Evolutionary conservation across 2,888 invertebrate species (phyloP), one percentile per base, ranked within the genome.

Genomic region (Sclerodermus sp.): DNA sequence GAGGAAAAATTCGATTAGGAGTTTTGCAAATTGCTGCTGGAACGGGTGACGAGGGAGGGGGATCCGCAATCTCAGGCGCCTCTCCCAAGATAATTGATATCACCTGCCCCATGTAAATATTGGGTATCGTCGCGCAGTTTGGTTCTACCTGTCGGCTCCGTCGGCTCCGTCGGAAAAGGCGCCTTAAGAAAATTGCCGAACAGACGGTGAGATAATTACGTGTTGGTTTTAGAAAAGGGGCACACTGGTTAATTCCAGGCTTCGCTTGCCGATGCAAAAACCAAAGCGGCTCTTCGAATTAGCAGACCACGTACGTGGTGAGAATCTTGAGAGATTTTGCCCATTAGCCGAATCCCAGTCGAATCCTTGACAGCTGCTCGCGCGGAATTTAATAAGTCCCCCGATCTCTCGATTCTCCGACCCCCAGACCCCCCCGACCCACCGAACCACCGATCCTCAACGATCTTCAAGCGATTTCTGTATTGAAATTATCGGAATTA

Each of bases 141-240:
- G 52, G 53, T 47, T 42, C 53, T 53, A 55, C 64, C 62, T 58
- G 67, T 60, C 65, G 60, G 30, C 30, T 10, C 30, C 6, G 8
- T 30, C 30, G 8, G 8, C 30, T 9, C 34, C 34, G 34, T 51
- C 45, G 60, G 58, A 59, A 61, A 63, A 59, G 47, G 53, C 48
- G 44, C 55, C 58, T 40, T 42, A 56, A 53, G 62, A 56, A 64
- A 58, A 66, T 60, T 55, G 57, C 50, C 61, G 48, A 67, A 73
- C 71, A 66, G 70, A 58, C 67, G 68, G 68, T 63, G 70, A 66
- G 73, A 76, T 77, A 77, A 77, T 77, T 76, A 74, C 73, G 74
- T 77, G 76, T 77, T 77, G 76, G 76, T 77, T 77, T 77, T 77
- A 75, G 77, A 76, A 77, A 75, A 74, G 62, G 67, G 60, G 62